Percentiles rank a stretch among this genome's conserved stretches.
phyloP scores from a whole-genome alignment of 92 coral and sea anemone species.

The Zoanthus sansibaricus region DNA sequence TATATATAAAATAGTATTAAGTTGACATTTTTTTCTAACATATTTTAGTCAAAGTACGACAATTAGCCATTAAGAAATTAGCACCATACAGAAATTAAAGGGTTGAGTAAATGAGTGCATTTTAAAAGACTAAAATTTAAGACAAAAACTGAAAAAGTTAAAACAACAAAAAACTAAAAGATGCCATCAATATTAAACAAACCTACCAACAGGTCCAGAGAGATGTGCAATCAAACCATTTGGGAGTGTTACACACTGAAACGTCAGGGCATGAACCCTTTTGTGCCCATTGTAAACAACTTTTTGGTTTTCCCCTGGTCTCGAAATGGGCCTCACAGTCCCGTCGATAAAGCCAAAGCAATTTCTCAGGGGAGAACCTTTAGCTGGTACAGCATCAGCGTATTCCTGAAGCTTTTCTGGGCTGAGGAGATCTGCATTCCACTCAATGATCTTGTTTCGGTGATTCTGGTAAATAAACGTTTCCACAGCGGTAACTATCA shows the following conservation, averaged over 20 bases:
- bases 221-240: slow-evolving; percentile 29
- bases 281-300: no score
- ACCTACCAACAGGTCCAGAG: slow-evolving; percentile 30
- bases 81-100: slow-evolving; percentile 36
- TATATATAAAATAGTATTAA: slow-evolving; percentile 11
- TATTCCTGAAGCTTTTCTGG: slow-evolving; percentile 45
- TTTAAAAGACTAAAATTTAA: slow-evolving; percentile 21
- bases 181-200: slow-evolving; percentile 25
- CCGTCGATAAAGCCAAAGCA: slow-evolving; percentile 16
- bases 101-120: slow-evolving; percentile 25
- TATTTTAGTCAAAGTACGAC: slow-evolving; percentile 18
- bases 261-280: background rate
- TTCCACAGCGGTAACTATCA: slow-evolving; percentile 33
- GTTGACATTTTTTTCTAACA: slow-evolving; percentile 14
- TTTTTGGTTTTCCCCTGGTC: slow-evolving; percentile 3
- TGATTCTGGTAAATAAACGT: slow-evolving; percentile 35
- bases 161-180: slow-evolving; percentile 21
- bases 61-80: slow-evolving; percentile 20
- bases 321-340: background rate
- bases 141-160: slow-evolving; percentile 19
- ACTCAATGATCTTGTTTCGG: slow-evolving; percentile 33
- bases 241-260: slow-evolving; percentile 26
- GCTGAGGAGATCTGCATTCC: slow-evolving; percentile 52
- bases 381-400: slow-evolving; percentile 55
- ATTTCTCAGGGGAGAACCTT: slow-evolving; percentile 54